Conservation (phyloP, 2,797 vertebrate species). For the Poliocrania exsul region DNA sequence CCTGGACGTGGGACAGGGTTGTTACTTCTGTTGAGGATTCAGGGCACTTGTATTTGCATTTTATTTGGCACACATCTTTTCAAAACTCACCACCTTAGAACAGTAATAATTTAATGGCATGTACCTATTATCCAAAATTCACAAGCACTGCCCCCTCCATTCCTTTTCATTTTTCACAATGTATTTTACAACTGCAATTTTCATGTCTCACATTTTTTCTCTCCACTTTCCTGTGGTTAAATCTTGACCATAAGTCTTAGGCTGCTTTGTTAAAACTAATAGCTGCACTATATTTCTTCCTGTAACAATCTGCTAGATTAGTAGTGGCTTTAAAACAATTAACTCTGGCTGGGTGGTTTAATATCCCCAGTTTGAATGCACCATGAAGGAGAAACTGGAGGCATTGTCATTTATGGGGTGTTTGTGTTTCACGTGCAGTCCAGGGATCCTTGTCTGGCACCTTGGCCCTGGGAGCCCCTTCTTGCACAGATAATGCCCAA, state of each 20-base stretch:
- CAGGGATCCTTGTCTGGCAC: not conserved
- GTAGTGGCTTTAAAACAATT: constrained; percentile 46
- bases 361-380: not conserved
- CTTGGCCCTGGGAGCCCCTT: not conserved
- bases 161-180: not conserved
- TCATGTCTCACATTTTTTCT: constrained; percentile 5
- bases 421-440: not conserved
- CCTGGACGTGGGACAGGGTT: not conserved
- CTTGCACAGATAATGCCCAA: not conserved
- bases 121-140: not conserved
- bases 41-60: not conserved
- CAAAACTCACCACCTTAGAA: not conserved
- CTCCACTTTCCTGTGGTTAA: constrained; percentile 6
- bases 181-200: constrained; percentile 19
- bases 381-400: not conserved
- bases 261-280: constrained; percentile 25
- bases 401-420: not conserved
- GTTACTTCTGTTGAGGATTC: not conserved
- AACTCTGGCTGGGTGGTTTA: not conserved
- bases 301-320: constrained; percentile 5
- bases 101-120: not conserved
- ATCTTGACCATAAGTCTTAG: not conserved
- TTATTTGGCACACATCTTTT: not conserved
- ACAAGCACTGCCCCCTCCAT: not conserved
- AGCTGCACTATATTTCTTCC: not conserved